Evolutionary conservation across 2,888 invertebrate species (phyloP).

Genomic region (Drosophila cognata): DNA sequence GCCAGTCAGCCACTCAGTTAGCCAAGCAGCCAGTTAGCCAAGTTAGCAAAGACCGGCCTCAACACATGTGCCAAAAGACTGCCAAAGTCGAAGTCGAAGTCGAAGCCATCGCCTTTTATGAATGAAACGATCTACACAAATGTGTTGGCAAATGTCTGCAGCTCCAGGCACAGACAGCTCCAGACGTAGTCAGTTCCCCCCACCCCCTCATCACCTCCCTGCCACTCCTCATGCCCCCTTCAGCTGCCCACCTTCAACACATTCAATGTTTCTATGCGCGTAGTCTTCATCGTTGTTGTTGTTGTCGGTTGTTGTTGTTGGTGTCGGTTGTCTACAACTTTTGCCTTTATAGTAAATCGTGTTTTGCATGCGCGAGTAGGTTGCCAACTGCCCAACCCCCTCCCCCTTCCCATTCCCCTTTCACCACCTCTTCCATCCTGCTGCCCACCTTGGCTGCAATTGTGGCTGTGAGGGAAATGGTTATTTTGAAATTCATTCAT

Average conservation of each 20-base stretch:
- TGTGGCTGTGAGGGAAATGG: constrained; percentile 40
- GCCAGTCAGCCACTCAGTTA: not conserved
- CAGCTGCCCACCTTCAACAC: constrained; percentile 14
- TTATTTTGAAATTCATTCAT: constrained; percentile 71
- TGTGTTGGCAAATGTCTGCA: constrained; percentile 54
- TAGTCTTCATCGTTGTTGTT: constrained; percentile 30
- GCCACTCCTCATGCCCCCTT: not conserved
- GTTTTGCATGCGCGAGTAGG: constrained; percentile 80
- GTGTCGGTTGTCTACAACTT: constrained; percentile 60
- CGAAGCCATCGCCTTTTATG: constrained; percentile 64
- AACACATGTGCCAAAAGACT: constrained; percentile 59
- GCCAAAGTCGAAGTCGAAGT: constrained; percentile 24
- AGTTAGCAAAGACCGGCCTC: constrained; percentile 35
- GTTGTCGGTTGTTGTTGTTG: constrained; percentile 7
- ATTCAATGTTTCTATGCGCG: constrained; percentile 65
- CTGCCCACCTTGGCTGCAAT: not conserved
- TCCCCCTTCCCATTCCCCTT: constrained; percentile 4
- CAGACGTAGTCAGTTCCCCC: constrained; percentile 38
- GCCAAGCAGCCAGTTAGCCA: constrained; percentile 6
- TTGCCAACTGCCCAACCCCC: constrained; percentile 34
- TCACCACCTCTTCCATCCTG: not conserved
- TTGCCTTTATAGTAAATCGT: constrained; percentile 80
- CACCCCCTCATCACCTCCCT: constrained; percentile 5
- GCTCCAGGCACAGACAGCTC: constrained; percentile 41
- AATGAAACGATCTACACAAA: constrained; percentile 65